phyloP scores from a whole-genome alignment of 2,797 vertebrate species.

The Notoglanidium macrostoma region DNA sequence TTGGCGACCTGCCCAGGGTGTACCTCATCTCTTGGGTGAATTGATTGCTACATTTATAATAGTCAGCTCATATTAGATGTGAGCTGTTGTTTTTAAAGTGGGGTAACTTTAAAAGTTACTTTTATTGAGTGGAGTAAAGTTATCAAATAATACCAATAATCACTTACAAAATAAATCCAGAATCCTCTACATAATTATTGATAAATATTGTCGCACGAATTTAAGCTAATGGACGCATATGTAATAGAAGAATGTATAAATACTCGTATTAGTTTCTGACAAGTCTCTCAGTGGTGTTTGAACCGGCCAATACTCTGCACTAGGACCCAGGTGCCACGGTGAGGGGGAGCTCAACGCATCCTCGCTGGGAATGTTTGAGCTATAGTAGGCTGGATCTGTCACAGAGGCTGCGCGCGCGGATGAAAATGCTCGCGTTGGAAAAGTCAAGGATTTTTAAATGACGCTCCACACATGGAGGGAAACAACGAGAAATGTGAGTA shows the following conservation, averaged over 20 bases:
- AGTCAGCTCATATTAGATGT: not conserved
- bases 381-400: constrained; percentile 41
- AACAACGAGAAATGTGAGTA: constrained; percentile 70
- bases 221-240: not conserved
- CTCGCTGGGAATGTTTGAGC: constrained; percentile 41
- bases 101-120: no score
- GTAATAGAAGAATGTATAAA: not conserved
- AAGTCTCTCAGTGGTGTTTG: not conserved
- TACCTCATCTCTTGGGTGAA: not conserved
- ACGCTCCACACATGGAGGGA: constrained; percentile 65
- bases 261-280: not conserved
- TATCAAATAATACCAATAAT: not conserved
- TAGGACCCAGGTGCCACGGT: constrained; percentile 73
- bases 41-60: not conserved
- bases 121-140: no score
- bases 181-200: not conserved
- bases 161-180: not conserved
- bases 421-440: constrained; percentile 27
- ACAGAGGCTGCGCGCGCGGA: constrained; percentile 33
- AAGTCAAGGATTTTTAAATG: constrained; percentile 47
- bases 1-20: no score
- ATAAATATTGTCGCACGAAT: not conserved
- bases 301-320: constrained; percentile 5
- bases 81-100: not conserved
- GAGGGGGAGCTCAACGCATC: constrained; percentile 25